Evolutionary conservation across 2,888 invertebrate genomes (phyloP).

Genomic region (Malthinus seriepunctatus): DNA sequence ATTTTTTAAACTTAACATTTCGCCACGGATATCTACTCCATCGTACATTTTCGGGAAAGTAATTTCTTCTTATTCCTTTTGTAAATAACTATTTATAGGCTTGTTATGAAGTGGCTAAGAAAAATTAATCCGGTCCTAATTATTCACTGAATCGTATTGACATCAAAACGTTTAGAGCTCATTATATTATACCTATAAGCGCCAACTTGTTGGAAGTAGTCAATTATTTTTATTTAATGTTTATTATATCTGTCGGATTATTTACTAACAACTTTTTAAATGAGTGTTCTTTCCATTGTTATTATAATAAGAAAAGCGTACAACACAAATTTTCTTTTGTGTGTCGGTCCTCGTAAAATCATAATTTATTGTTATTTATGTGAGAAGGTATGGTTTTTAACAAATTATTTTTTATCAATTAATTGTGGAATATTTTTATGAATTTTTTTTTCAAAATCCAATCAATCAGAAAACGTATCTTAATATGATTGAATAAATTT

Average conservation of each 20-base stretch:
- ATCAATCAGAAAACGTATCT: constrained; percentile 5
- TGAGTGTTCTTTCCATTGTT: constrained; percentile 8
- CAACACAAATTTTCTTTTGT: background rate
- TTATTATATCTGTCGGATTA: constrained; percentile 21
- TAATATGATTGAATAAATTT: constrained; percentile 7
- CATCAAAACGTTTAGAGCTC: no score
- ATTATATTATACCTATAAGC: background rate
- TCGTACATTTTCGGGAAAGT: no score
- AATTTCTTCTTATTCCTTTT: no score
- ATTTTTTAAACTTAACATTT: no score
- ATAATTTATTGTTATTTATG: background rate
- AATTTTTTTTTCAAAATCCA: background rate
- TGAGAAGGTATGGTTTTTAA: background rate
- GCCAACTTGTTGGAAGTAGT: constrained; percentile 8
- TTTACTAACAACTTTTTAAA: constrained; percentile 11
- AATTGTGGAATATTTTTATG: background rate
- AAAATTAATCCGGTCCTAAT: no score
- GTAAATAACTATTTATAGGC: no score
- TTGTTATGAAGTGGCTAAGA: no score
- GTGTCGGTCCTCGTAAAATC: background rate
- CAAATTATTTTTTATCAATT: background rate
- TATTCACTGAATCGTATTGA: no score
- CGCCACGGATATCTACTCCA: no score
- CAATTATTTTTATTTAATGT: constrained; percentile 14
- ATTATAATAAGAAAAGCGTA: constrained; percentile 3